Conservation (phyloP, 2,888 invertebrate species). For the Thymelicus lineola region DNA sequence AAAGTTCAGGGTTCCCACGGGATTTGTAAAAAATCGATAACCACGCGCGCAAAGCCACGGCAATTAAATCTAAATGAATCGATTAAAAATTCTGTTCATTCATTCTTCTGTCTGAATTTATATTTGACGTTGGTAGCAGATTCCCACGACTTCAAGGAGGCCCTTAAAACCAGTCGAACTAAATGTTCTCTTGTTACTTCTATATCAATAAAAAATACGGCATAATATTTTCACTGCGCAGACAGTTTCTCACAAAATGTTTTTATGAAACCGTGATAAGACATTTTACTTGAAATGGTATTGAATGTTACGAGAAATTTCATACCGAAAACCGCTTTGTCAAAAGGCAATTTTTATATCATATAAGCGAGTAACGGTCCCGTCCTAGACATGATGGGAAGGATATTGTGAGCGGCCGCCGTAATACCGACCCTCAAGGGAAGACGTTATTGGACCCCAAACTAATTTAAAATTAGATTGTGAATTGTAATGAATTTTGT, state of each 20-base stretch:
- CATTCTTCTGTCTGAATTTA: too few relatives aligned
- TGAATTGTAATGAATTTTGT: background rate
- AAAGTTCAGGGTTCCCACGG: too few relatives aligned
- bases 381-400: conserved; percentile 10
- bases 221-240: background rate
- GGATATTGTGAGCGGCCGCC: conserved; percentile 19
- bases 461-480: conserved; percentile 2
- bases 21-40: too few relatives aligned
- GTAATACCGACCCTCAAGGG: conserved; percentile 19
- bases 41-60: too few relatives aligned
- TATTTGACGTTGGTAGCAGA: too few relatives aligned
- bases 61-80: too few relatives aligned
- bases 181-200: background rate
- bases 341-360: conserved; percentile 28
- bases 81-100: too few relatives aligned
- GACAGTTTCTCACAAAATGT: background rate
- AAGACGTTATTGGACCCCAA: conserved; percentile 5
- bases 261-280: conserved; percentile 2
- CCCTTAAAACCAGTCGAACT: too few relatives aligned
- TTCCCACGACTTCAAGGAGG: too few relatives aligned
- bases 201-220: background rate
- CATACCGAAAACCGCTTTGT: conserved; percentile 9
- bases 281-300: conserved; percentile 13
- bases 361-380: conserved; percentile 22
- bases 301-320: conserved; percentile 16